Base-by-base conservation (phyloP, 2,797 vertebrate species). In the Geotrypetes seraphini region DNA sequence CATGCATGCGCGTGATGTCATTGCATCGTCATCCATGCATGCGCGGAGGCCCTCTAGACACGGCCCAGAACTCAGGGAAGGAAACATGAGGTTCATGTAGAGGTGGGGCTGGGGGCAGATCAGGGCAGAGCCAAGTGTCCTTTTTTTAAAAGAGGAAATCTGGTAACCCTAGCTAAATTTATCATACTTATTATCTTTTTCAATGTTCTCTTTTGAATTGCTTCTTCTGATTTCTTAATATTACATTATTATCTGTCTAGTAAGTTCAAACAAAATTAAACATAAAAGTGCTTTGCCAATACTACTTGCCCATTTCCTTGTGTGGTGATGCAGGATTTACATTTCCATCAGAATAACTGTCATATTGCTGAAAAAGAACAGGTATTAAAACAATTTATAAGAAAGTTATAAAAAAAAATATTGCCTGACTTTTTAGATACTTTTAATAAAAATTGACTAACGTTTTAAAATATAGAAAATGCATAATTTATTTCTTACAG, bases 261-360 rank as follows among this genome's bases (percentile, higher is more conserved):
- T 4, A 33, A 54, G 8, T 19, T 49, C 8, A 7, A 19, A 22
- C 1, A 52, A 17, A 42, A 46, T 4, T 10, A 19, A 26, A 21
- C 0, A 19, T n/a, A 24, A 7, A 22, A 17, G 3, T 2, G 27
- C 2, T n/a, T 19, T 6, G 19, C 18, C 12, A 22, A 14, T 41
- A 46, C 54, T 35, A 22, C 80, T 79, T 71, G 84, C 83, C 77
- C 47, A 66, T 66, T 53, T 56, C 66, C 67, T 73, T 70, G 5
- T 59, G 61, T 24, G 70, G 63, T 12, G 71, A 79, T 19, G 55
- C 5, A 40, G 53, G 38, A 50, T 50, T 71, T 39, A 66, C 7
- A 48, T 73, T 69, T 62, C 47, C 48, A 27, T 47, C 3, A 41
- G 73, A 43, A 45, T 19, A 69, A 44, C 14, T 39, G 58, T 68